Evolutionary conservation across 2,113 vertebrate genomes (phyloP), one percentile per base, ranked within the genome.

Genomic region (Martes martes): DNA sequence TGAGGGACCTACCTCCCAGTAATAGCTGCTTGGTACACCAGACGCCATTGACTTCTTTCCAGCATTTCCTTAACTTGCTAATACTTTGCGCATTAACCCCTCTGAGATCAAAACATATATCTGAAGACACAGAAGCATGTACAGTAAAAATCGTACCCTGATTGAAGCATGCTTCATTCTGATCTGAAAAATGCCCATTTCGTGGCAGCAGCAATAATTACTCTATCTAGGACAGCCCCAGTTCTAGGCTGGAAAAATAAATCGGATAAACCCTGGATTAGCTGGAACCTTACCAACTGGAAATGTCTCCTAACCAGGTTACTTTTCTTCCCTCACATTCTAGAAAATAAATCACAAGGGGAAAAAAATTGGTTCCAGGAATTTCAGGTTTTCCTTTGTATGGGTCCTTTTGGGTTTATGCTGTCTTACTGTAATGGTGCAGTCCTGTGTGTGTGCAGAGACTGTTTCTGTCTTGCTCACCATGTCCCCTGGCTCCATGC

Each of bases 251-350:
- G 21, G 52, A 61, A 65, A 91, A 92, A 11, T n/a, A 18, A 39
- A 18, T 33, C 73, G 28, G 19, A n/a, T 18, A 10, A 92, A 69
- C 50, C 26, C 26, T 50, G 61, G 11, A 36, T n/a, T 67, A 55
- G n/a, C 36, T 59, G 23, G 50, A 73, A 36, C 18, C 24, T 93
- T 45, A 19, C 39, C 82, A 18, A 18, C 71, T 31, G 36, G 36
- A 88, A 28, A 76, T 79, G 1, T 50, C 8, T 47, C 65, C 79
- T 85, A 47, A 74, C 36, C 87, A 82, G 69, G n/a, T 74, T 59
- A 57, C 52, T 65, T 52, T 80, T 28, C 45, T 86, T 94, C 57
- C 89, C 73, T 91, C 31, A 95, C 11, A 52, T 33, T 89, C 85
- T 79, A 52, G 55, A 83, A 63, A 85, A 50, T 39, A 85, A 85